Base-by-base conservation (phyloP, 1,140 invertebrate genomes). In the Coelopa frigida region DNA sequence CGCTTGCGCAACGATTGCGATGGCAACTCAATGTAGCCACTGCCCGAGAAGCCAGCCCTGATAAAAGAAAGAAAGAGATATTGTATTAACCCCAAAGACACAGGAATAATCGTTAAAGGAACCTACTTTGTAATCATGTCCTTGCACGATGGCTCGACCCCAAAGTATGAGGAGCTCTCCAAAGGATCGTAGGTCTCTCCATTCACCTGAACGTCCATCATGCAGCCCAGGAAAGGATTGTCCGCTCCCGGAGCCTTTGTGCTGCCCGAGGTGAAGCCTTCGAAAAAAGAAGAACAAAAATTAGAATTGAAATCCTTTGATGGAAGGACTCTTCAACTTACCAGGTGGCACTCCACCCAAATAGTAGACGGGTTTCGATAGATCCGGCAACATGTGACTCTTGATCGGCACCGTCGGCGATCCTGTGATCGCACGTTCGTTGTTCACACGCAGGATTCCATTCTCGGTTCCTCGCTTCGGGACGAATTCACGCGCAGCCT, bases 261-360 rank as follows among this genome's bases (percentile, higher is more conserved):
- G 20, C 57, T 59, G 26, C 57, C 60, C 20, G 65, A 60, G 48
- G 56, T 61, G 33, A 70, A 70, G 15, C 64, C 46, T 46, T 5
- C 4, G n/a, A 12, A 4, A 2, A 7, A 21, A 31, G 37, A 26
- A 2, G 2, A n/a, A 37, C 14, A 11, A 43, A 10, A 15, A 7
- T n/a, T n/a, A n/a, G n/a, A n/a, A n/a, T n/a, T n/a, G n/a, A n/a
- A n/a, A n/a, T n/a, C n/a, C n/a, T n/a, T 11, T 24, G 17, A 4
- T 20, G 23, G 14, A 0, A 7, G 18, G 10, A 11, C 14, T 14
- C 31, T 11, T 31, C 6, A 44, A 54, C 52, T 78, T 79, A 55
- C 81, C 83, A 4, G 87, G 87, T 15, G 88, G 83, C 8, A 87
- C 74, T 1, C 89, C 90, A 7, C 89, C 89, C 52, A 90, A 75